Evolutionary conservation across 2,888 invertebrate species (phyloP).

Genomic region (Dolichopus griseipennis): DNA sequence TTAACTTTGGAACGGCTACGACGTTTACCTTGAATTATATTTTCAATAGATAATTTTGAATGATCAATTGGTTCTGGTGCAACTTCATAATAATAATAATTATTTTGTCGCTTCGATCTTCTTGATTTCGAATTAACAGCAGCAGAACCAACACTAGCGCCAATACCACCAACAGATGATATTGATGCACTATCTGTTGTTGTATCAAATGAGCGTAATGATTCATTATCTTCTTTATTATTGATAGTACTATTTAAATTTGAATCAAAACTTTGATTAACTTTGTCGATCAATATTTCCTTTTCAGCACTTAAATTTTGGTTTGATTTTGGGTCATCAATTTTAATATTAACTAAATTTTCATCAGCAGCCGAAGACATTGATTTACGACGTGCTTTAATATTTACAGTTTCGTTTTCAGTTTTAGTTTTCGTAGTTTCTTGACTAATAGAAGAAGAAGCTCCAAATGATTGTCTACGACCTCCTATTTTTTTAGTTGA

Average conservation of each 20-base stretch:
- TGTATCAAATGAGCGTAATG: not conserved
- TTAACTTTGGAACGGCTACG: constrained; percentile 29
- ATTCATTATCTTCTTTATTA: not conserved
- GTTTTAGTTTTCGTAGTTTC: not conserved
- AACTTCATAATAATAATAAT: not conserved
- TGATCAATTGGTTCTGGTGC: not conserved
- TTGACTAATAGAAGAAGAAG: not conserved
- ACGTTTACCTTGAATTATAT: constrained; percentile 29
- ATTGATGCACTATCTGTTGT: not conserved
- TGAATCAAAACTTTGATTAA: not conserved
- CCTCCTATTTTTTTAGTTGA: not conserved
- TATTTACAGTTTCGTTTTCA: not conserved
- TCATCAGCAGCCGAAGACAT: not conserved
- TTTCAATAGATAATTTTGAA: not conserved
- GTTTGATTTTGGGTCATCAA: not conserved
- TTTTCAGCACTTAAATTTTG: too few relatives aligned
- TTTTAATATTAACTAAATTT: not conserved
- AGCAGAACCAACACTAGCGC: not conserved
- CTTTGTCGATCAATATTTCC: not conserved
- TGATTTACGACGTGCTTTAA: not conserved
- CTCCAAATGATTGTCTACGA: not conserved
- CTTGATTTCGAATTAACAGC: not conserved
- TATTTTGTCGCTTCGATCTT: not conserved
- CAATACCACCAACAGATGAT: not conserved
- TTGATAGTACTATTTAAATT: too few relatives aligned